A percentile compares a stretch with the other conserved stretches of the same genome.
These are phyloP conservation scores for Charadrius vociferus DNA, from an alignment of 2,113 vertebrate species.

Conservation along the genomic window DNA sequence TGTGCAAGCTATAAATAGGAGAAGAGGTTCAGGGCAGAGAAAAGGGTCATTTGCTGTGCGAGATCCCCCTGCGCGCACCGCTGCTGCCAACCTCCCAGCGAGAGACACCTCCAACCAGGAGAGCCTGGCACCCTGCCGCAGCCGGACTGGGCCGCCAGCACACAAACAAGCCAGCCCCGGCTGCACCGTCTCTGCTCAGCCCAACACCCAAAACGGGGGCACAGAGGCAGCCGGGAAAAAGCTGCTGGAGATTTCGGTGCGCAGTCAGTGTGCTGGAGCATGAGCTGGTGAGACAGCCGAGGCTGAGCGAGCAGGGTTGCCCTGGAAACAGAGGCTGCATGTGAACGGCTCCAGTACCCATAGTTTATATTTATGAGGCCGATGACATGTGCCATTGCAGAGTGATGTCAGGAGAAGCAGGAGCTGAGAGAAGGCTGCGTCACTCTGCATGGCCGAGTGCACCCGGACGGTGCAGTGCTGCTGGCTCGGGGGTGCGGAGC, in stretches of 20 bases:
- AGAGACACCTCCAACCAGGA: not conserved
- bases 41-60: not conserved
- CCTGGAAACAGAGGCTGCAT: slow-evolving; percentile 41
- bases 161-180: not conserved
- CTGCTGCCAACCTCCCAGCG: not conserved
- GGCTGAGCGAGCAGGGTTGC: not conserved
- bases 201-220: not conserved
- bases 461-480: rapidly evolving
- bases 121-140: too few relatives aligned
- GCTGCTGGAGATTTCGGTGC: not conserved
- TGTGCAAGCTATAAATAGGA: not conserved
- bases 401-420: not conserved
- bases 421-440: not conserved
- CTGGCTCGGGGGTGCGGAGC: not conserved
- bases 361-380: not conserved
- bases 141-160: rapidly evolving
- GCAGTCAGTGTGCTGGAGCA: not conserved
- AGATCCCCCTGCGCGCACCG: not conserved
- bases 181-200: not conserved
- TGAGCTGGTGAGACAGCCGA: not conserved
- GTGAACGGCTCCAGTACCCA: not conserved
- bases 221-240: not conserved
- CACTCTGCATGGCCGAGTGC: rapidly evolving
- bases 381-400: not conserved
- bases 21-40: not conserved